Base-by-base conservation (phyloP, 1,140 invertebrate species). In the Pachyrhynchus sulphureomaculatus region DNA sequence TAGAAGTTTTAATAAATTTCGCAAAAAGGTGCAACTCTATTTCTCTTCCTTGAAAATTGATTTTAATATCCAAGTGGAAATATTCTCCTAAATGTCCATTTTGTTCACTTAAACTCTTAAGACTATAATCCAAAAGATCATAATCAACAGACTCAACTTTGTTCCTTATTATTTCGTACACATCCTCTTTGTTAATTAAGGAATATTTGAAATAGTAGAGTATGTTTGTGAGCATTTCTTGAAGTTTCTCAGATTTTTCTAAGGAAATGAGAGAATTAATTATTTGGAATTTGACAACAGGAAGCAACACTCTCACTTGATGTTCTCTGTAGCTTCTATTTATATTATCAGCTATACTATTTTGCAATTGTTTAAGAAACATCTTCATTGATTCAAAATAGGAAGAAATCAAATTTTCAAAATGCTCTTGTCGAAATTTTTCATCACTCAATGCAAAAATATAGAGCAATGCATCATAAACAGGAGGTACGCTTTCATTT, bases 21-120 rank as follows among this genome's bases (percentile, higher is more conserved):
- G 12, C 56, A 41, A 59, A 59, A 8, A 59, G 23, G 2, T 21
- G 23, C 9, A 59, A 29, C 2, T 49, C 6, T 17, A 12, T 4
- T 4, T 23, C 12, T 39, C 49, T 18, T 3, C 15, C 24, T 23
- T 49, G 10, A 18, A 13, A 6, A 1, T 37, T 26, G 17, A 59
- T 18, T 1, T 37, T 2, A 13, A 59, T 29, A 17, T 59, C 2
- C 10, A 59, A 15, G 2, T 29, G 3, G 39, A 49, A 59, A 21
- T 59, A 59, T n/a, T 59, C 44, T 4, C 56, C 56, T n/a, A 57
- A 20, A 57, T 47, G 44, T n/a, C 54, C 54, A 36, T 36, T 45
- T 13, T 12, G 12, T 34, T 24, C n/a, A 12, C 17, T 20, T 18
- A 47, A 13, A 29, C 3, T 6, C 10, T n/a, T 23, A 2, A 57